Evolutionary conservation across 2,797 vertebrate species (phyloP), one percentile per base, ranked within the genome.

Genomic region (Anguilla obscura): DNA sequence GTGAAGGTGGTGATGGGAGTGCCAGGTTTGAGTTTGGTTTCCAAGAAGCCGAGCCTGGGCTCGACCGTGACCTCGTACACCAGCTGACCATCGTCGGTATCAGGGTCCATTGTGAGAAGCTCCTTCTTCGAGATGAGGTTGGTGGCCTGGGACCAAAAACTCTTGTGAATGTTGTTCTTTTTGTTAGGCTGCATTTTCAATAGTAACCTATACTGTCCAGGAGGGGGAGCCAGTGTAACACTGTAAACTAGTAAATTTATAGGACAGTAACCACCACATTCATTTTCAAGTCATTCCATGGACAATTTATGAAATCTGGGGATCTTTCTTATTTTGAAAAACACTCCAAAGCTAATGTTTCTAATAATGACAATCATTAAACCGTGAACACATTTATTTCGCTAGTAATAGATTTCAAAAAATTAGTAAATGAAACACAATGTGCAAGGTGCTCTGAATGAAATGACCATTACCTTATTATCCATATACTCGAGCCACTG

Each of bases 41-140:
- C 98, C 93, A 99, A 91, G 0, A 96, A 96, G 58, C 99, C 98
- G 0, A 97, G 97, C 69, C 93, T 96, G 1, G 99, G 97, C 84
- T 94, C 92, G 0, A 90, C 36, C 0, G 96, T 97, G 92, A 99
- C 91, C 89, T 99, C 97, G 21, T 99, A 99, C 85, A 96, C 91
- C 91, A 99, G 96, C 90, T 97, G 97, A 0, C 91, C 93, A 87
- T 98, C 98, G 0, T 97, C 97, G 0, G 98, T 99, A 95, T 99
- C 98, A 0, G 98, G 98, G 89, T 99, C 98, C 89, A 96, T 91
- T 0, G 97, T 98, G 93, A 98, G 95, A 88, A 99, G 96, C 93
- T 99, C 98, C 92, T 98, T 99, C 95, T 98, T 99, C 56, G 96
- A 97, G 95, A 99, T 99, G 82, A 98, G 90, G 92, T 97, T 99